Base-by-base conservation (phyloP, 2,888 invertebrate genomes). In the Lumbricus terrestris region DNA sequence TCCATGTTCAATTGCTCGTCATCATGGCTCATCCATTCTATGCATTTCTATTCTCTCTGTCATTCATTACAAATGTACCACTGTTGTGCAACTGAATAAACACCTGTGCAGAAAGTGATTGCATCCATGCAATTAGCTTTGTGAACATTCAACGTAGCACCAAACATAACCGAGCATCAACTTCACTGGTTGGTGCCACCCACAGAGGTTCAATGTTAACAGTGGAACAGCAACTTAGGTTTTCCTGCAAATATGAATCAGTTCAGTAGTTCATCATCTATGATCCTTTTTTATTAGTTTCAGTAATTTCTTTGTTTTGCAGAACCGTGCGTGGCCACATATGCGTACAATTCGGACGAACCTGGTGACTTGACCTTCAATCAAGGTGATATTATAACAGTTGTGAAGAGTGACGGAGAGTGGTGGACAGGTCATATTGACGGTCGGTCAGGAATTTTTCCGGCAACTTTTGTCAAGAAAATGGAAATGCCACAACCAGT, bases 381-480 rank as follows among this genome's bases (percentile, higher is more conserved):
- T 92, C 96, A 96, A 92, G 96, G 98, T n/a, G 99, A 99, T 95
- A 96, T 97, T 93, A 97, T 99, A 91, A 96, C 96, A 93, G 98
- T 99, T 2, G 96, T 96, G 82, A 97, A 98, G 92, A 96, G 97
- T 92, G 98, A 99, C 91, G 99, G 98, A 0, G 99, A 99, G 94
- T 99, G 99, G 99, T 99, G 99, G 99, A 98, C 98, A 13, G 99
- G 99, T 40, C 96, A 96, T 92, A 96, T 98, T 92, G 96, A 96
- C 93, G 85, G 69, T 93, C 96, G 97, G 92, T 96, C 96, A 23
- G 99, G 99, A 90, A 98, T 99, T 93, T 99, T 99, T 95, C 99
- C 99, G 0, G 98, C 98, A 4, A 99, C 98, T 96, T 99, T 99
- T 95, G 99, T 96, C 23, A 94, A 94, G 40, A 90, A 90, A 38